phyloP scores from a whole-genome alignment of 2,888 invertebrate species.

The Tetragnatha montana region DNA sequence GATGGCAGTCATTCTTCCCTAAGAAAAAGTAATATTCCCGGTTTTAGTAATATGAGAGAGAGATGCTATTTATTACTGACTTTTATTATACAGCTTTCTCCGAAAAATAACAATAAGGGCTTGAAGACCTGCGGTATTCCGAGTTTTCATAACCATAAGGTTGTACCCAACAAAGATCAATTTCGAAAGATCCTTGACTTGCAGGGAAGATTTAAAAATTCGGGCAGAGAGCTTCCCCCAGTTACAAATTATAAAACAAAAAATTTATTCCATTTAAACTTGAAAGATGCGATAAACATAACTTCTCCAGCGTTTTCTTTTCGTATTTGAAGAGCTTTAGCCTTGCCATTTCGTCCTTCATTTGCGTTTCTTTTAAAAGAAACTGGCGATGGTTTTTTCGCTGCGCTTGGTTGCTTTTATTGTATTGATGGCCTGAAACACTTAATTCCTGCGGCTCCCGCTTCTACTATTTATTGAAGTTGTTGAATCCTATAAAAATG shows the following conservation, averaged over 20 bases:
- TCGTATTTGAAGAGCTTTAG: conserved; percentile 8
- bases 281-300: conserved; percentile 39
- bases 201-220: conserved; percentile 32
- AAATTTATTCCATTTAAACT: conserved; percentile 38
- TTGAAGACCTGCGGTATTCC: conserved; percentile 45
- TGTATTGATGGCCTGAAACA: neutral
- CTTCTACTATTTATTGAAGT: neutral
- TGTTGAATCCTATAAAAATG: neutral
- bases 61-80: conserved; percentile 56
- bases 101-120: conserved; percentile 56
- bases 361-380: neutral
- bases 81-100: conserved; percentile 57
- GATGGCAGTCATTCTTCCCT: conserved; percentile 17
- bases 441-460: neutral
- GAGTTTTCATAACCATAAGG: conserved; percentile 58
- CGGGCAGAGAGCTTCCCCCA: neutral
- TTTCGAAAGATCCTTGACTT: conserved; percentile 30
- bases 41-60: conserved; percentile 36
- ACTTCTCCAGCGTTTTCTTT: conserved; percentile 15
- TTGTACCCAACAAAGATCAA: conserved; percentile 37
- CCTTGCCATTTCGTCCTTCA: neutral
- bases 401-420: neutral
- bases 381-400: neutral
- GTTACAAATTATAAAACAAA: conserved; percentile 14
- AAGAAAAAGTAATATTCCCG: conserved; percentile 31